A percentile compares a stretch with the other conserved stretches of the same genome.
Evolutionary conservation across 2,113 vertebrate species (phyloP).

Genomic region (Mormyrus lacerda): DNA sequence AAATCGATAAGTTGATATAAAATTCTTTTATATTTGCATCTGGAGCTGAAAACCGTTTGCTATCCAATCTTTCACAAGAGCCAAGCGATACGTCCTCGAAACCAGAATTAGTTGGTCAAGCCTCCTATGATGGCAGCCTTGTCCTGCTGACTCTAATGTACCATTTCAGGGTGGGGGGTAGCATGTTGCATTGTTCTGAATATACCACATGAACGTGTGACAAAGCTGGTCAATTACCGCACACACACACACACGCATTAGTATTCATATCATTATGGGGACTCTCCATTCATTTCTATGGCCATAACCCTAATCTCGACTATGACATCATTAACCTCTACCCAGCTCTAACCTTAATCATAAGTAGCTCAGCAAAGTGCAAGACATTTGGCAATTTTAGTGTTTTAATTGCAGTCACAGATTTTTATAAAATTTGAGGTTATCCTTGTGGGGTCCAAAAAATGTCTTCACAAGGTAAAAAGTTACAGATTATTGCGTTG

Average conservation of each 20-base stretch:
- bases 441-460: too few species aligned
- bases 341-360: too few species aligned
- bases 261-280: not conserved
- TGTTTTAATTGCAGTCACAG: too few species aligned
- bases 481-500: too few species aligned
- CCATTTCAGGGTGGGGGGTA: not conserved
- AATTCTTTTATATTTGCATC: not conserved
- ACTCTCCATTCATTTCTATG: not conserved
- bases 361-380: too few species aligned
- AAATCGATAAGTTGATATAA: not conserved
- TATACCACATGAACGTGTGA: not conserved
- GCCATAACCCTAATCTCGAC: too few species aligned
- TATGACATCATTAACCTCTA: too few species aligned
- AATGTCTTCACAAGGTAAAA: too few species aligned
- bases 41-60: not conserved
- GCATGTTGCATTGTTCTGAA: not conserved
- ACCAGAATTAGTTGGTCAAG: not conserved
- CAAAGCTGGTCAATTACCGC: not conserved
- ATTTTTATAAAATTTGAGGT: too few species aligned
- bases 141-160: not conserved
- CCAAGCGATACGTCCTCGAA: not conserved
- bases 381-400: too few species aligned
- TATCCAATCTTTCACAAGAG: not conserved
- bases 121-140: not conserved
- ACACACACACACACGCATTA: not conserved